Base-by-base conservation (phyloP, 2,888 invertebrate species). In the Helleia helle region DNA sequence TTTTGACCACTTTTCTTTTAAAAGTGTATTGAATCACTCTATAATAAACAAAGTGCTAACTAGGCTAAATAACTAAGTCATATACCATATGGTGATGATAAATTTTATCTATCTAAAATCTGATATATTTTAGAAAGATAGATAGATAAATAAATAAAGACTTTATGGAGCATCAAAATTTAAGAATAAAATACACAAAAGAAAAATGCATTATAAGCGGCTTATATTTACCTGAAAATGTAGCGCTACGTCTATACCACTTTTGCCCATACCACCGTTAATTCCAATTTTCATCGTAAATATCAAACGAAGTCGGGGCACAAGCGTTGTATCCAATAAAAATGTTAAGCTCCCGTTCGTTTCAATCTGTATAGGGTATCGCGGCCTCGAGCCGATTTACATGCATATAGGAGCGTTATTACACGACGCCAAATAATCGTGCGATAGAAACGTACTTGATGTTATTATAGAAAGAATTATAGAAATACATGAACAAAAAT, bases 321-420 rank as follows among this genome's bases (percentile, higher is more conserved):
- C 38, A 25, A 41, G 38, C 41, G 53, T 62, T 62, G 66, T 65
- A 64, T 66, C 65, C 60, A 67, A 70, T 72, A 73, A 75, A 73
- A 71, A 75, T 72, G 69, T 69, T 72, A 71, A 73, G 70, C 68
- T 55, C 41, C 53, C 59, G 54, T 65, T 64, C 71, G 67, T 69
- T 71, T 68, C 73, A 75, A 74, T 75, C 71, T 72, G 70, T 71
- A 70, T 62, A 64, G 62, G 60, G 62, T 65, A 70, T 67, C 60
- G 65, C 51, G 52, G 59, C 61, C 65, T 58, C 55, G 47, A 65
- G 65, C 59, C 62, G 71, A 76, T 77, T 76, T 74, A 74, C 76
- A 75, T 76, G 74, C 71, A 74, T 72, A 73, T 66, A 73, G 67
- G 69, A 62, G 62, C 61, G 26, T 27, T 34, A 8, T 34, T 18